Base-by-base conservation (phyloP, 2,888 invertebrate genomes). In the Octonoba sinensis region DNA sequence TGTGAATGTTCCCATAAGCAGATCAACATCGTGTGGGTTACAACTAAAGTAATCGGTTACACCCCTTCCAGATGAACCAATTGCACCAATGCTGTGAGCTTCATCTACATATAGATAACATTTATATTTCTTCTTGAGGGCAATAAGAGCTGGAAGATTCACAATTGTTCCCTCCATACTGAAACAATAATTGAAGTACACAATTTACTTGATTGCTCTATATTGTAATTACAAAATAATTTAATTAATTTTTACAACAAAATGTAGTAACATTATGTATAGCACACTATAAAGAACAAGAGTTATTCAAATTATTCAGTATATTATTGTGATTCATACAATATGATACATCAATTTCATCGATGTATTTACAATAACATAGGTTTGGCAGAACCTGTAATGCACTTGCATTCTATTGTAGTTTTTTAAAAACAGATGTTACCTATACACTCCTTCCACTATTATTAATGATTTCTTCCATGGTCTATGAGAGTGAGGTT, bases 141-240 rank as follows among this genome's bases (percentile, higher is more conserved):
- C 93, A 86, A 99, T 91, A 73, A 99, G 91, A 87, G 95, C 95
- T 0, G 95, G 95, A 87, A 99, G 91, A 86, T 94, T 93, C 62
- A 94, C 95, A 83, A 99, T 93, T 0, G 97, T 96, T 0, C 99
- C 99, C 90, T 99, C 99, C 99, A 99, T 99, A 88, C 96, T 90
- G 86, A 66, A 87, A n/a, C n/a, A n/a, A 86, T 51, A n/a, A 54
- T 4, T 54, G 4, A 54, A n/a, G 6, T 15, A 22, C 12, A 57
- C 3, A 20, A 57, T 11, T 36, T 36, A 36, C 36, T 36, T 36
- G 3, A 36, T 11, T 36, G 36, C 36, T 36, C 36, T 36, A 36
- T 36, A 4, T 36, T 8, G 8, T 36, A 36, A 36, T 36, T 36
- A 11, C 36, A 36, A 36, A 36, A 36, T 6, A 36, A 36, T 27